A percentile compares a stretch with the other conserved stretches of the same genome.
Evolutionary conservation across 2,113 vertebrate genomes (phyloP).

Genomic region (Clinocottus analis): DNA sequence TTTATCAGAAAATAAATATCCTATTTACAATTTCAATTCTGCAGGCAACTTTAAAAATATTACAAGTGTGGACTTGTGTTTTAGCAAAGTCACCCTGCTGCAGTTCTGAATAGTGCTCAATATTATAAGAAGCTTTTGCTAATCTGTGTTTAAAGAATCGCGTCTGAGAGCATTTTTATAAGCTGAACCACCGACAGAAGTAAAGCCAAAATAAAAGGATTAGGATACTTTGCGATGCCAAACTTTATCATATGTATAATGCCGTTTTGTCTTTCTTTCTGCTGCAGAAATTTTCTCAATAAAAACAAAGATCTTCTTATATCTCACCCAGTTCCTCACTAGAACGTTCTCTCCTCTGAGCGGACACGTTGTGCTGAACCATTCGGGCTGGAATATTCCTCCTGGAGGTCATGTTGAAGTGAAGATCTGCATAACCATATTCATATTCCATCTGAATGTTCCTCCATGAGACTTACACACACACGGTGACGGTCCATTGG

Average conservation of each 20-base stretch:
- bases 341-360: neutral
- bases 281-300: constrained; percentile 11
- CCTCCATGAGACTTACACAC: neutral
- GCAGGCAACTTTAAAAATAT: constrained; percentile 38
- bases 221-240: constrained; percentile 19
- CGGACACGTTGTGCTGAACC: constrained; percentile 1
- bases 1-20: constrained; percentile 62
- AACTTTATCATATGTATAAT: constrained; percentile 24
- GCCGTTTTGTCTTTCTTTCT: constrained; percentile 13
- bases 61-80: constrained; percentile 8
- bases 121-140: constrained; percentile 49
- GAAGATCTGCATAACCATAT: neutral
- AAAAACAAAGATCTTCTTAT: neutral
- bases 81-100: constrained; percentile 25
- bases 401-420: neutral
- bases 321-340: neutral
- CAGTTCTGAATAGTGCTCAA: constrained; percentile 42
- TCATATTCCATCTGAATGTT: neutral
- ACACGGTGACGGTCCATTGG: neutral
- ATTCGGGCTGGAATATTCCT: neutral
- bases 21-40: constrained; percentile 64
- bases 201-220: constrained; percentile 33
- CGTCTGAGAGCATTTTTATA: constrained; percentile 41
- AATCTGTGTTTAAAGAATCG: constrained; percentile 52
- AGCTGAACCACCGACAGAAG: constrained; percentile 30